Evolutionary conservation across 2,888 invertebrate species (phyloP), one percentile per base, ranked within the genome.

Genomic region (Antheraea yamamai): DNA sequence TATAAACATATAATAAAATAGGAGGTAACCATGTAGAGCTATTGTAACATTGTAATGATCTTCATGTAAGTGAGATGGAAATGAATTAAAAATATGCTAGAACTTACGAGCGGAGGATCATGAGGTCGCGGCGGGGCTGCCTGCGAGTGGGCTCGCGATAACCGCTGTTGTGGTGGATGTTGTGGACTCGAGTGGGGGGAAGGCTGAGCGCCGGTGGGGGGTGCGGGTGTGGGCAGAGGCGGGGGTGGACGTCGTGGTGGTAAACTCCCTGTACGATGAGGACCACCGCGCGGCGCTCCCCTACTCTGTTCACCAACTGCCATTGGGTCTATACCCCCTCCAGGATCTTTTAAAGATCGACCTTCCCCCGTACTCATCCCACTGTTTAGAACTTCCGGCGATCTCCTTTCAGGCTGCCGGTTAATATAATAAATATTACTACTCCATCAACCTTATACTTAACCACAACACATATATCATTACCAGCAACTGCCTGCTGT

Each of bases 121-220:
- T 81, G 85, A 0, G 88, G 84, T 2, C 89, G 83, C 18, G 86
- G 78, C 18, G 91, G 89, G 64, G 89, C 85, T 71, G 86, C 90
- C 76, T 90, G 90, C 47, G 93, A 89, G 81, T 86, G 89, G 71
- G 93, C 89, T 26, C 93, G 89, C 75, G 89, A 79, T 4, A 93
- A 89, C 0, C 91, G 85, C 81, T 83, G 86, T 77, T 81, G 85
- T 47, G 30, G 68, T 20, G 68, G 79, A 79, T 23, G 85, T 80
- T 76, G 83, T 80, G 72, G 80, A 84, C 75, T 68, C 66, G 47
- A 83, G 81, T 73, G 85, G 80, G 75, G 87, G 55, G 75, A 72
- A 58, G 72, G 73, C 52, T 30, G 72, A 66, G 58, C 66, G 77
- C 77, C 77, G 75, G 68, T 12, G 76, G 76, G 73, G 76, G 81